These are phyloP conservation scores for Cephonodes hylas DNA, from an alignment of 2,888 invertebrate species.

Conservation along the genomic window DNA sequence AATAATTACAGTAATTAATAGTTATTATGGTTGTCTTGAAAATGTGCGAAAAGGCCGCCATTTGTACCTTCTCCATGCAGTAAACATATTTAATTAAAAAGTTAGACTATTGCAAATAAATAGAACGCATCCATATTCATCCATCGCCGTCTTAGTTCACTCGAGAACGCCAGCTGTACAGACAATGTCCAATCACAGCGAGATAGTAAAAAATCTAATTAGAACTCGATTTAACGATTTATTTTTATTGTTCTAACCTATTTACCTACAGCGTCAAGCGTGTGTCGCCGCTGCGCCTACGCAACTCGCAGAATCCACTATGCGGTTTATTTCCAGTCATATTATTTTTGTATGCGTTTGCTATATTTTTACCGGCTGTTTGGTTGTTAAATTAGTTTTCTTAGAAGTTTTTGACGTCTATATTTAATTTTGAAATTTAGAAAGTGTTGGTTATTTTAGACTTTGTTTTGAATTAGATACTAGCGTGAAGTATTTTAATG, in stretches of 20 bases:
- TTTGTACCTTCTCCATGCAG: too few relatives aligned
- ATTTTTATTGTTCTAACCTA: constrained; percentile 32
- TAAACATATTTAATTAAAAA: too few relatives aligned
- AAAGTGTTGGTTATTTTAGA: not conserved
- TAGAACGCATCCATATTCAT: constrained; percentile 36
- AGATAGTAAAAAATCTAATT: constrained; percentile 44
- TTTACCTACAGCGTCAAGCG: constrained; percentile 27
- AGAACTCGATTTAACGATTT: constrained; percentile 32
- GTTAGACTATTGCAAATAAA: too few relatives aligned
- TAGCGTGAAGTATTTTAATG: too few relatives aligned
- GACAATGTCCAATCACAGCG: constrained; percentile 49
- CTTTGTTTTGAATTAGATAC: too few relatives aligned
- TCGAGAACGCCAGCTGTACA: constrained; percentile 43
- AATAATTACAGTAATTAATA: too few relatives aligned
- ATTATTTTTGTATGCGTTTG: not conserved
- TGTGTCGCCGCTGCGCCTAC: not conserved
- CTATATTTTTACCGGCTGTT: not conserved
- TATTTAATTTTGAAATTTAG: not conserved
- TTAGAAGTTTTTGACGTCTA: not conserved
- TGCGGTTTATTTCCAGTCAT: not conserved
- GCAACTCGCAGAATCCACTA: not conserved
- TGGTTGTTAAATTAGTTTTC: not conserved
- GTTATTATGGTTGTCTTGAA: too few relatives aligned
- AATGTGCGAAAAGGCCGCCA: too few relatives aligned
- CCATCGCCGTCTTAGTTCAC: constrained; percentile 25